Evolutionary conservation across 1,140 invertebrate species (phyloP).

Genomic region (Acromyrmex charruanus): DNA sequence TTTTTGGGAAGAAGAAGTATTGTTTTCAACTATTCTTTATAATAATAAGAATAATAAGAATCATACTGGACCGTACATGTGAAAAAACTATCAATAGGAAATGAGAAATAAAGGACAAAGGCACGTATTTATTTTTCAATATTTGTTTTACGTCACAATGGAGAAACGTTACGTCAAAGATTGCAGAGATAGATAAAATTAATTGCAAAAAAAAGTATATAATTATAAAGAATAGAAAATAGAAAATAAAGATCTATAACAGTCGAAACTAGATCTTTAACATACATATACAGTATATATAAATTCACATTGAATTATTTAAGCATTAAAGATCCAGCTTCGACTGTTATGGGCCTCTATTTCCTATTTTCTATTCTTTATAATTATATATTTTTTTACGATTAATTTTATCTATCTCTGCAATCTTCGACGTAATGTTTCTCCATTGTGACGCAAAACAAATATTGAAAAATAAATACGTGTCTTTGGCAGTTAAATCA

Average conservation of each 20-base stretch:
- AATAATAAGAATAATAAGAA: no score
- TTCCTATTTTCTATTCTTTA: neutral
- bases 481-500: conserved; percentile 31
- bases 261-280: no score
- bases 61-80: no score
- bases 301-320: no score
- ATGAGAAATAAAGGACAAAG: neutral
- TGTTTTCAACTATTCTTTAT: neutral
- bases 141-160: conserved; percentile 13
- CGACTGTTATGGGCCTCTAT: no score
- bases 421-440: neutral
- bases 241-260: no score
- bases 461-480: conserved; percentile 33
- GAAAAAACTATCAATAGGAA: no score
- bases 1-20: neutral
- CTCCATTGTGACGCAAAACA: neutral
- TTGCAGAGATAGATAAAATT: conserved; percentile 17
- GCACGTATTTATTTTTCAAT: conserved; percentile 26
- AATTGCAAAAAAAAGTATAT: neutral
- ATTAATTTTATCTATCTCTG: conserved; percentile 20
- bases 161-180: neutral
- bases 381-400: neutral
- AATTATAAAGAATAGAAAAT: neutral
- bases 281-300: no score
- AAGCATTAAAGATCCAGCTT: no score